These are phyloP conservation scores for Sturnus vulgaris DNA, from an alignment of 2,113 vertebrate species.

Conservation along the genomic window DNA sequence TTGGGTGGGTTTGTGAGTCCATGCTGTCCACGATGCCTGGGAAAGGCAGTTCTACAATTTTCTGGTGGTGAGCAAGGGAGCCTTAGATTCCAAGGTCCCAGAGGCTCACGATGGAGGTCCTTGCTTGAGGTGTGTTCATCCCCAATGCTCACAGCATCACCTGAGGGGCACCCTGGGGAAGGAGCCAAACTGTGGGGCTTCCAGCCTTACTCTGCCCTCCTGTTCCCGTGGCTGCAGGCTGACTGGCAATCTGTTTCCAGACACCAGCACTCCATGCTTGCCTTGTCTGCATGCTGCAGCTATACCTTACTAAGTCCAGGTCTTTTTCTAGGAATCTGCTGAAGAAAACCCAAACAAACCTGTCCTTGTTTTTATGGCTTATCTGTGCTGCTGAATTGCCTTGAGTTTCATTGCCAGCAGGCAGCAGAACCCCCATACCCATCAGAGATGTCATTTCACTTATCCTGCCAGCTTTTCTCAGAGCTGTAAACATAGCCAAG, in stretches of 20 bases:
- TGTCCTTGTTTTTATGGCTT: not conserved
- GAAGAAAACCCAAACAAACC: not conserved
- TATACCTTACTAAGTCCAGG: not conserved
- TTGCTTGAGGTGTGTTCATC: not conserved
- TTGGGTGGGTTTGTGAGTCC: rapidly evolving
- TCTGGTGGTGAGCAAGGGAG: not conserved
- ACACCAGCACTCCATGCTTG: not conserved
- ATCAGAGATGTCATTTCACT: not conserved
- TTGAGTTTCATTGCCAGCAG: not conserved
- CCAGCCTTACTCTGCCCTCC: not conserved
- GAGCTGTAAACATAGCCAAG: not conserved
- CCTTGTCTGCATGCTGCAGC: not conserved
- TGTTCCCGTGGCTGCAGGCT: not conserved
- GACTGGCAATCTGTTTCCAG: not conserved
- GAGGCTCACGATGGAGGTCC: rapidly evolving
- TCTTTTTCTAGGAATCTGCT: not conserved
- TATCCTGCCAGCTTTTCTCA: not conserved
- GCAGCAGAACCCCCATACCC: not conserved
- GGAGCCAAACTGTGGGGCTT: not conserved
- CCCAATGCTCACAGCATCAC: rapidly evolving
- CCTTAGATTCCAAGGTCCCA: not conserved
- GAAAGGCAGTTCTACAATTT: not conserved
- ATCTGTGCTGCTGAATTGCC: not conserved
- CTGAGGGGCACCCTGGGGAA: not conserved
- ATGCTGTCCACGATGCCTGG: not conserved